Conservation (phyloP, 2,888 invertebrate species). For the Hydrotaea diabolus region DNA sequence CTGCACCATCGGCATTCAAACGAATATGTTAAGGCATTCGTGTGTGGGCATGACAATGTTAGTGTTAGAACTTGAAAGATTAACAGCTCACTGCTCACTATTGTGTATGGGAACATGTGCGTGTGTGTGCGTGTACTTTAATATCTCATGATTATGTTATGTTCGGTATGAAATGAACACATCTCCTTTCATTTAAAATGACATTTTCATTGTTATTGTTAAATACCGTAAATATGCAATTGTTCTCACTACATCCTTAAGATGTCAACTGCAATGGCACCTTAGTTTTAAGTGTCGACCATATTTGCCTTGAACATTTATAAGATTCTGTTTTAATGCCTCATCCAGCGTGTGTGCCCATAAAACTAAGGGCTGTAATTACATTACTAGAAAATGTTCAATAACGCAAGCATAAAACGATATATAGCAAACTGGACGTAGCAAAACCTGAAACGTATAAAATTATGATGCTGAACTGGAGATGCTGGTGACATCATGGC, state of each 20-base stretch:
- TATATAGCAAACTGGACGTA: no score
- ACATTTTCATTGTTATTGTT: conserved; percentile 32
- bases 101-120: no score
- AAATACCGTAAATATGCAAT: not conserved
- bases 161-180: conserved; percentile 3
- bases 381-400: no score
- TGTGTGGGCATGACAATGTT: not conserved
- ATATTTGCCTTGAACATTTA: no score
- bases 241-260: not conserved
- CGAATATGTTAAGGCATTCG: not conserved
- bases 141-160: conserved; percentile 18
- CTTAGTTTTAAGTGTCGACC: no score
- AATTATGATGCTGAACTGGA: no score
- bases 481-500: no score
- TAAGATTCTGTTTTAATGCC: no score
- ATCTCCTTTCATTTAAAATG: conserved; percentile 7
- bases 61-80: not conserved
- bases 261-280: not conserved
- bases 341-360: no score
- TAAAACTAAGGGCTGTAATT: no score
- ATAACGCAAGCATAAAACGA: no score
- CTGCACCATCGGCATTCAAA: not conserved
- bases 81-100: not conserved
- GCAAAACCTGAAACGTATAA: no score
- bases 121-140: not conserved